A percentile compares a stretch with the other conserved stretches of the same genome.
Evolutionary conservation across 37 sponge, comb jelly and placozoan species (phyloP).

Genomic region (Crambe crambe): DNA sequence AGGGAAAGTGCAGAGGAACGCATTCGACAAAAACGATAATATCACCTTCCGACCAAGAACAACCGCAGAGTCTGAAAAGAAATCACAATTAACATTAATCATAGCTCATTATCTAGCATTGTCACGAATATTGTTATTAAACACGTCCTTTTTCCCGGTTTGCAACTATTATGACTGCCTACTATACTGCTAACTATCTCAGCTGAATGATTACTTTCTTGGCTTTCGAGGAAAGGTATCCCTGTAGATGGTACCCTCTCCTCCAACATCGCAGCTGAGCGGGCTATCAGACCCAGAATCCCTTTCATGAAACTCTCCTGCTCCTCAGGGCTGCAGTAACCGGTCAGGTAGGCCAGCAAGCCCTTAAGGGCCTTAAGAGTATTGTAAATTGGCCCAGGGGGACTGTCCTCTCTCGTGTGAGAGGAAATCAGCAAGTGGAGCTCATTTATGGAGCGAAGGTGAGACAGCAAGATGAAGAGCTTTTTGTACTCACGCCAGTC

Average conservation of each 20-base stretch:
- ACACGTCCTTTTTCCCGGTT: too few relatives aligned
- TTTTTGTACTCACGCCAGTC: constrained; percentile 52
- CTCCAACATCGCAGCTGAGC: constrained; percentile 56
- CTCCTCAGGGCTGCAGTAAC: constrained; percentile 48
- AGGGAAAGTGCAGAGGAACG: constrained; percentile 75
- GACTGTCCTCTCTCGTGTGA: constrained; percentile 14
- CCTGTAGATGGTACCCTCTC: constrained; percentile 56
- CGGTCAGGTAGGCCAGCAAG: constrained; percentile 38
- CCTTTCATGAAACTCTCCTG: constrained; percentile 37
- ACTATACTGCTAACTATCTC: background rate
- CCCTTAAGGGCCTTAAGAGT: constrained; percentile 21
- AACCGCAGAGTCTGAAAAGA: constrained; percentile 23
- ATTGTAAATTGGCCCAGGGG: background rate
- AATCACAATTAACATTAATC: background rate
- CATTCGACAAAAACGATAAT: constrained; percentile 66
- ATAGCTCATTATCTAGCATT: too few relatives aligned
- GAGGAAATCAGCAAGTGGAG: constrained; percentile 24
- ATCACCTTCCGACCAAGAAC: constrained; percentile 59
- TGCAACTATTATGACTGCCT: too few relatives aligned
- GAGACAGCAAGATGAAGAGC: constrained; percentile 36
- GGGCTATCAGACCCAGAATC: constrained; percentile 60
- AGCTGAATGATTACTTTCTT: constrained; percentile 53
- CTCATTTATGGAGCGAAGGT: constrained; percentile 17
- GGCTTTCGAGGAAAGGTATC: constrained; percentile 52
- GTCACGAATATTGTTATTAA: too few relatives aligned